phyloP scores from a whole-genome alignment of 2,797 vertebrate species.

The Knipowitschia caucasica region DNA sequence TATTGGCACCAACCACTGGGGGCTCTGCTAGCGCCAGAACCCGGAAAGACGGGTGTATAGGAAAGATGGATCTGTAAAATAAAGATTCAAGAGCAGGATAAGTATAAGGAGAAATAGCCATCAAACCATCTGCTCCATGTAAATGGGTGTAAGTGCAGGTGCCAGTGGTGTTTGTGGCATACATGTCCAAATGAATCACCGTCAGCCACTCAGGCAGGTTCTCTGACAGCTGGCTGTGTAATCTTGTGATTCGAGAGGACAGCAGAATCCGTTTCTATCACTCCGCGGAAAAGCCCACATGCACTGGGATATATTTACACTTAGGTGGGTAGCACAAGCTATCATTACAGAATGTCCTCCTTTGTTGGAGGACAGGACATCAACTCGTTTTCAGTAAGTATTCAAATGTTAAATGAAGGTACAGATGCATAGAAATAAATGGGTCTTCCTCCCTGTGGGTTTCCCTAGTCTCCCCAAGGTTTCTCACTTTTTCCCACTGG shows the following conservation, averaged over 20 bases:
- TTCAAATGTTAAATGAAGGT: not conserved
- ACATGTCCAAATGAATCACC: conserved; percentile 36
- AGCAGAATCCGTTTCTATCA: conserved; percentile 56
- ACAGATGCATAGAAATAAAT: not conserved
- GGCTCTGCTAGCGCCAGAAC: conserved; percentile 92
- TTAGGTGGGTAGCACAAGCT: conserved; percentile 19
- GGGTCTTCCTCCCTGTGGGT: too few relatives aligned
- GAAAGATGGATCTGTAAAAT: conserved; percentile 82
- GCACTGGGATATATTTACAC: conserved; percentile 38
- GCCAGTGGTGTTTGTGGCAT: conserved; percentile 12
- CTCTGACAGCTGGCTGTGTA: conserved; percentile 55
- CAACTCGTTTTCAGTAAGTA: not conserved
- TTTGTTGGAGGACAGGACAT: not conserved
- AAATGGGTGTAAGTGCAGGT: conserved; percentile 20
- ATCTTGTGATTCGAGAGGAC: conserved; percentile 65
- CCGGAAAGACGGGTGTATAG: conserved; percentile 91
- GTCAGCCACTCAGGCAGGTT: conserved; percentile 33
- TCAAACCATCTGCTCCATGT: conserved; percentile 11
- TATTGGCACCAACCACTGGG: conserved; percentile 76
- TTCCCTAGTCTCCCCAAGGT: too few relatives aligned
- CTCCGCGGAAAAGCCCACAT: conserved; percentile 31
- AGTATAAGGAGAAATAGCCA: conserved; percentile 2
- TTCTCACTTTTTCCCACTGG: too few relatives aligned
- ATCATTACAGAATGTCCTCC: not conserved
- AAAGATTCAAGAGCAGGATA: not conserved